These are phyloP conservation scores for Oegoconia quadripuncta DNA, from an alignment of 2,888 invertebrate genomes.

Conservation along the genomic window DNA sequence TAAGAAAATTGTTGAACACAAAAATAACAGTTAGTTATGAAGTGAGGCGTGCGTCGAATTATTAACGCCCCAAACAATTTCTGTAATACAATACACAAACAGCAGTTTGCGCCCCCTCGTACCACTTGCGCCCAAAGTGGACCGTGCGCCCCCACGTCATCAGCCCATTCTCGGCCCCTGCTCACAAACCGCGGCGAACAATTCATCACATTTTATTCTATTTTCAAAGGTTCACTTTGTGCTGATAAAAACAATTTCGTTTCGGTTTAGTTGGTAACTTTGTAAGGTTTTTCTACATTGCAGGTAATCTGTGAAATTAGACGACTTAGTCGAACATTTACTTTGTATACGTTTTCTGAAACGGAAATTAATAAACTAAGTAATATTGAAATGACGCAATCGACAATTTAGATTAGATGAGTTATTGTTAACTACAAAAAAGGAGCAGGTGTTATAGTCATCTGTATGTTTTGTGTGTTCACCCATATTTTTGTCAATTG, in stretches of 20 bases:
- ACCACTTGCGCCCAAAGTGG: no score
- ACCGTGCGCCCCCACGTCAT: constrained; percentile 1
- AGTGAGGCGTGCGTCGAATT: constrained; percentile 57
- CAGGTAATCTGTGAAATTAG: no score
- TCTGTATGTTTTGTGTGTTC: no score
- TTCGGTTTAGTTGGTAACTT: neutral
- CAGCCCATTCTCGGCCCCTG: constrained; percentile 4
- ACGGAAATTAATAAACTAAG: no score
- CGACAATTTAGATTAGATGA: no score
- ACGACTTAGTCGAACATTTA: no score
- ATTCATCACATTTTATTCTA: constrained; percentile 17
- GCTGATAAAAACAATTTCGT: neutral
- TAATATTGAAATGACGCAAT: no score
- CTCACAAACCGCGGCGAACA: constrained; percentile 21
- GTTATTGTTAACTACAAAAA: no score
- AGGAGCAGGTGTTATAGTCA: no score
- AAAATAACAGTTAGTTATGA: constrained; percentile 48
- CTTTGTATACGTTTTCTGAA: no score
- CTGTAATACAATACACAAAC: constrained; percentile 48
- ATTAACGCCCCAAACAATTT: constrained; percentile 61
- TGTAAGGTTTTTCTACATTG: neutral
- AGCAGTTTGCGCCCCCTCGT: constrained; percentile 42
- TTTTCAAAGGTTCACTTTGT: neutral
- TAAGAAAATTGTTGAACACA: constrained; percentile 29
- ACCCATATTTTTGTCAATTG: no score